These are phyloP conservation scores for Chelonus insularis DNA, from an alignment of 1,140 invertebrate genomes.

Conservation along the genomic window DNA sequence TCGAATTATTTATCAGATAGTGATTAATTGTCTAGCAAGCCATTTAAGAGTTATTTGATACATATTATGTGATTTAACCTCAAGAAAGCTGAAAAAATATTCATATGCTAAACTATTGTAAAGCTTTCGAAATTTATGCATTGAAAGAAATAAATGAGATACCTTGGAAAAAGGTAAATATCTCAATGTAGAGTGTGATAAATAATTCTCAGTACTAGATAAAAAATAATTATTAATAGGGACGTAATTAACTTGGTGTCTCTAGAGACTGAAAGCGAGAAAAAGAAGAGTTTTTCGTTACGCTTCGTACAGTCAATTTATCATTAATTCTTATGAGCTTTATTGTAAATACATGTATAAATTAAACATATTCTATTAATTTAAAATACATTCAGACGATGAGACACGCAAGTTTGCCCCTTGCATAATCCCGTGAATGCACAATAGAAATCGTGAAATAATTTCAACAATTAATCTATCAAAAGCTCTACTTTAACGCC, in stretches of 20 bases:
- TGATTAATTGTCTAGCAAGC: not conserved
- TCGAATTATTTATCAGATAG: constrained; percentile 2
- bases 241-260: not conserved
- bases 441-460: constrained; percentile 19
- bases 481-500: too few relatives aligned
- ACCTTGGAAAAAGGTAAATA: too few relatives aligned
- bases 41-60: not conserved
- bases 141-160: too few relatives aligned
- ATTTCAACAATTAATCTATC: constrained; percentile 23
- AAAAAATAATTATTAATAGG: not conserved
- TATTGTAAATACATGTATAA: not conserved
- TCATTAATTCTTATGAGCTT: constrained; percentile 3
- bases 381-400: not conserved
- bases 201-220: not conserved
- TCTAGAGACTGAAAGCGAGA: constrained; percentile 22
- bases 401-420: constrained; percentile 6
- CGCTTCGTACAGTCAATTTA: constrained; percentile 22
- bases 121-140: too few relatives aligned
- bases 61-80: not conserved
- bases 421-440: constrained; percentile 23
- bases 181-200: too few relatives aligned
- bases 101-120: too few relatives aligned
- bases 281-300: constrained; percentile 20
- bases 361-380: not conserved
- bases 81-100: too few relatives aligned